These are phyloP conservation scores for Chamaetylas fuelleborni DNA, from an alignment of 2,113 vertebrate species.

Conservation along the genomic window DNA sequence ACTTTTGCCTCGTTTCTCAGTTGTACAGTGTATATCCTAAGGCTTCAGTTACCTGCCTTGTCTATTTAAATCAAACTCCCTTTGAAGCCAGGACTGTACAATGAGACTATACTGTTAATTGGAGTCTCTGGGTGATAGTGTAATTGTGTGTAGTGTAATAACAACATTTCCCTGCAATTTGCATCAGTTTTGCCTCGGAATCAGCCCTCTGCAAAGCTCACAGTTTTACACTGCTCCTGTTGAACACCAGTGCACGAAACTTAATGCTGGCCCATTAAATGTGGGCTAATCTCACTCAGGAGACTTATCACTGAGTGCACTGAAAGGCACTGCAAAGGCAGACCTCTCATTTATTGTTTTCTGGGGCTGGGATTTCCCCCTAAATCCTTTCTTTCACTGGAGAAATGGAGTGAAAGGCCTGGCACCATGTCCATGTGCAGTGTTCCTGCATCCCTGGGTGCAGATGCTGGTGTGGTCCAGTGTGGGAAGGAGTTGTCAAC, in stretches of 20 bases:
- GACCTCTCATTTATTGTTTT: background rate
- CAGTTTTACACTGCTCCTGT: background rate
- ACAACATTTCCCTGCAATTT: constrained; percentile 18
- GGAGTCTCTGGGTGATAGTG: constrained; percentile 48
- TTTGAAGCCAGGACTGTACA: constrained; percentile 47
- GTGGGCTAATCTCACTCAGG: background rate
- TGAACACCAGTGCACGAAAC: background rate
- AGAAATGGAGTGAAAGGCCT: background rate
- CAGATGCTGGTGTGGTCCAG: background rate
- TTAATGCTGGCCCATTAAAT: background rate
- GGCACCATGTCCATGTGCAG: fast-evolving
- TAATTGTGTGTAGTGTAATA: constrained; percentile 36
- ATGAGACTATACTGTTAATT: constrained; percentile 52
- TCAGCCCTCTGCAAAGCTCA: background rate
- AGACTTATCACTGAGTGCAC: background rate
- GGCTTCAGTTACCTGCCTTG: constrained; percentile 64
- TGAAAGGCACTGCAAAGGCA: background rate
- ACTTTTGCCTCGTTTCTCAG: constrained; percentile 59
- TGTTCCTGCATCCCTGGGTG: background rate
- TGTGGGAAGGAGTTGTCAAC: background rate
- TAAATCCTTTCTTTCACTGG: background rate
- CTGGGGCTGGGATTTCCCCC: background rate
- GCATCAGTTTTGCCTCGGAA: background rate
- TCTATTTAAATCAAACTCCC: constrained; percentile 57
- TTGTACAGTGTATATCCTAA: constrained; percentile 57